phyloP scores from a whole-genome alignment of 2,888 invertebrate genomes.

The Lasioglossum leucozonium region DNA sequence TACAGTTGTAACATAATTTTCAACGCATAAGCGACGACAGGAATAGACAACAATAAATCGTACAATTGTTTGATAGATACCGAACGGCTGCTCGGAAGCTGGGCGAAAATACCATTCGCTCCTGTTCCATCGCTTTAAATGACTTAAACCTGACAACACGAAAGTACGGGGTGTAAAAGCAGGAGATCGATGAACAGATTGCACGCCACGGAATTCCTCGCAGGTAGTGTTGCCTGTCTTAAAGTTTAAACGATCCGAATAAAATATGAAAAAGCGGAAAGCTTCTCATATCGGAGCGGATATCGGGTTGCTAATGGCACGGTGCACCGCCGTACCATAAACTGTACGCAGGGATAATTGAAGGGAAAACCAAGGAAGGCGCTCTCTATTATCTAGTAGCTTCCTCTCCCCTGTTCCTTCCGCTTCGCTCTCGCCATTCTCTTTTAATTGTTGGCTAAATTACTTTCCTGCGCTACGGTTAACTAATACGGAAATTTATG shows the following conservation, averaged over 20 bases:
- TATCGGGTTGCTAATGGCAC: slow-evolving; percentile 83
- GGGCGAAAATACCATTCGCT: not conserved
- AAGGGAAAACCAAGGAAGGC: slow-evolving; percentile 76
- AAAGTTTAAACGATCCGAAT: slow-evolving; percentile 43
- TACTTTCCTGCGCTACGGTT: slow-evolving; percentile 70
- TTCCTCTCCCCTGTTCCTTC: slow-evolving; percentile 47
- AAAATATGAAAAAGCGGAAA: slow-evolving; percentile 38
- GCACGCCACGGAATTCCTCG: slow-evolving; percentile 7
- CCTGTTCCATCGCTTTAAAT: slow-evolving; percentile 16
- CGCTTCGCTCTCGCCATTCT: slow-evolving; percentile 63
- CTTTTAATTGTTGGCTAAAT: slow-evolving; percentile 78
- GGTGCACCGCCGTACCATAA: slow-evolving; percentile 78
- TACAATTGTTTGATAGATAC: not conserved
- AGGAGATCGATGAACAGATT: slow-evolving; percentile 17
- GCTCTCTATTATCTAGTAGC: slow-evolving; percentile 67
- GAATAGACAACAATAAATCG: not conserved
- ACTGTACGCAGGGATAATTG: slow-evolving; percentile 79
- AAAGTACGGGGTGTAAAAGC: not conserved
- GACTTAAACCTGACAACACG: slow-evolving; percentile 11
- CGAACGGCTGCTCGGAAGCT: not conserved
- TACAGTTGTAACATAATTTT: too few species aligned
- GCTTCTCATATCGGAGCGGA: slow-evolving; percentile 47
- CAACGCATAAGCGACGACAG: too few species aligned
- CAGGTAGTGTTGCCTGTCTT: not conserved
- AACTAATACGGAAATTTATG: slow-evolving; percentile 75